Conservation (phyloP, 2,797 vertebrate species). For the Yasuhikotakia modesta region DNA sequence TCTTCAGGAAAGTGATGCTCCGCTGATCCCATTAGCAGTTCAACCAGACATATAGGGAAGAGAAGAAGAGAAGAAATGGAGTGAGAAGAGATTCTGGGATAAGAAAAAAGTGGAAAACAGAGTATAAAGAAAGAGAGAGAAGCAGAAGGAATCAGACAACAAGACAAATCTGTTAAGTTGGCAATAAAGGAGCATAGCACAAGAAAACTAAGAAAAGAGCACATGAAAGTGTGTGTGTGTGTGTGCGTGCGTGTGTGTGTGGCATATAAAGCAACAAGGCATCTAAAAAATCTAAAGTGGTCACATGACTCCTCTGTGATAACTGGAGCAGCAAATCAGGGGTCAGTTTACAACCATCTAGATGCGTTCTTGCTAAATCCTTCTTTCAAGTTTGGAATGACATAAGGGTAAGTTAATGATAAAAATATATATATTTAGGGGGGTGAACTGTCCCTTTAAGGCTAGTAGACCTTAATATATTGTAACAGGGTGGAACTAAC, state of each 20-base stretch:
- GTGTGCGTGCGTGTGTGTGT: conserved; percentile 24
- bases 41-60: conserved; percentile 65
- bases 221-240: conserved; percentile 24
- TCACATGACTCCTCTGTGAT: conserved; percentile 45
- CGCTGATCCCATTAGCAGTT: conserved; percentile 73
- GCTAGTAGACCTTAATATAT: too few relatives aligned
- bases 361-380: not conserved
- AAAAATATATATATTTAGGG: too few relatives aligned
- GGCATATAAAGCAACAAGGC: not conserved
- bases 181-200: conserved; percentile 51
- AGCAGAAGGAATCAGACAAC: not conserved
- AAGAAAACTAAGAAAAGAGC: conserved; percentile 21
- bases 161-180: conserved; percentile 53
- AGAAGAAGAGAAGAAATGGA: conserved; percentile 64
- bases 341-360: conserved; percentile 1
- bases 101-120: conserved; percentile 20
- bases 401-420: not conserved
- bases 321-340: conserved; percentile 29
- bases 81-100: conserved; percentile 52
- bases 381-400: too few relatives aligned
- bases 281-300: conserved; percentile 32
- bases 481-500: too few relatives aligned
- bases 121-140: conserved; percentile 4
- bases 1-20: conserved; percentile 46
- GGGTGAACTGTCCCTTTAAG: too few relatives aligned